These are phyloP conservation scores for Spicauda simplicius DNA, from an alignment of 2,888 invertebrate genomes.

Conservation along the genomic window DNA sequence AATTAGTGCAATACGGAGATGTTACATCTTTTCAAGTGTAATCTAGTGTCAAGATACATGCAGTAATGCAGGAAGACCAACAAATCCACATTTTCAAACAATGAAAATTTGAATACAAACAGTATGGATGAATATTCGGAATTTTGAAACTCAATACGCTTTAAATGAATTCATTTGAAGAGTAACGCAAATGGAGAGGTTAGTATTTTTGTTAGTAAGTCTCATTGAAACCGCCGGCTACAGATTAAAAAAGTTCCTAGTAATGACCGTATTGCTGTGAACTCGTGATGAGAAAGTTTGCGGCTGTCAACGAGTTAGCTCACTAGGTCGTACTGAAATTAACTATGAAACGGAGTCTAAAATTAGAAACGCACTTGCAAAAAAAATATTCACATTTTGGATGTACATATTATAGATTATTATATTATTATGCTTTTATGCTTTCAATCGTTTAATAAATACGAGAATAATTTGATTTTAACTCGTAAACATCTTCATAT, in stretches of 20 bases:
- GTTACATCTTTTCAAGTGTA: too few relatives aligned
- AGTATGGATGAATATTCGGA: neutral
- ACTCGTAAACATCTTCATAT: too few relatives aligned
- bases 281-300: neutral
- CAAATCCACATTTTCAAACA: too few relatives aligned
- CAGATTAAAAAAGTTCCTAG: slow-evolving; percentile 31
- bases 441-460: too few relatives aligned
- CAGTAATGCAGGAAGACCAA: too few relatives aligned
- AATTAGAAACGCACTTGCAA: neutral
- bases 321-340: neutral
- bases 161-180: slow-evolving; percentile 4
- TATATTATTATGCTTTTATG: too few relatives aligned
- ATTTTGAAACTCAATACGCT: neutral
- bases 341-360: neutral
- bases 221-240: neutral
- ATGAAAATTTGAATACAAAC: too few relatives aligned
- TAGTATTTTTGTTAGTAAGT: slow-evolving; percentile 19
- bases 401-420: too few relatives aligned
- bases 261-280: slow-evolving; percentile 6
- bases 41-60: too few relatives aligned
- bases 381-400: too few relatives aligned
- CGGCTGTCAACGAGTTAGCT: slow-evolving; percentile 15
- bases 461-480: too few relatives aligned
- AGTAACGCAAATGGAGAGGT: slow-evolving; percentile 9
- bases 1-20: too few relatives aligned